A percentile compares a stretch with the other conserved stretches of the same genome.
Evolutionary conservation across 2,797 vertebrate species (phyloP).

Genomic region (Meda fulgida): DNA sequence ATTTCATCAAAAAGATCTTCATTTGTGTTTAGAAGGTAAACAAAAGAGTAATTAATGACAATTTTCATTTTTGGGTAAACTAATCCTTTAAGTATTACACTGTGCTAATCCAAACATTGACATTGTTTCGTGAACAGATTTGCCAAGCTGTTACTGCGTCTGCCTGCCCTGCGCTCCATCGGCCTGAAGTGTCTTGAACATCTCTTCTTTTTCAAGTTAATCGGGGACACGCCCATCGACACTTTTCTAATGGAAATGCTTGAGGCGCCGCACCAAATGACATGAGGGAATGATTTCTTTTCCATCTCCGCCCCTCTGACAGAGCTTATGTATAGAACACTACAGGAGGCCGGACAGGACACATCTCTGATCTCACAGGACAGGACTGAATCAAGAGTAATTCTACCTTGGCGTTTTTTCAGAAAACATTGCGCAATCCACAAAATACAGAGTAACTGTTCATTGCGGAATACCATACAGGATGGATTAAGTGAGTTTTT

Average conservation of each 20-base stretch:
- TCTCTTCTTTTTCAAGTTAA: conserved; percentile 91
- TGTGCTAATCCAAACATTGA: conserved; percentile 12
- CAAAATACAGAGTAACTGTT: conserved; percentile 21
- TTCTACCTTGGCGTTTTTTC: conserved; percentile 36
- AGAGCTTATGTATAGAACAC: conserved; percentile 37
- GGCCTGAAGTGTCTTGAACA: conserved; percentile 90
- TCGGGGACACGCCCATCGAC: conserved; percentile 89
- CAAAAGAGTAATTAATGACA: too few species aligned
- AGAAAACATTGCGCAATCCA: conserved; percentile 38
- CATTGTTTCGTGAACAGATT: conserved; percentile 73
- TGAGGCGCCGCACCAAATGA: conserved; percentile 87
- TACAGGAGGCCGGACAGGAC: conserved; percentile 32
- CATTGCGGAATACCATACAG: conserved; percentile 25
- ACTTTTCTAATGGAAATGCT: conserved; percentile 92
- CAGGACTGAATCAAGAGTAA: conserved; percentile 34
- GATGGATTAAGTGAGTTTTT: conserved; percentile 40
- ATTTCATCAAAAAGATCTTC: too few species aligned
- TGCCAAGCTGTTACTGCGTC: conserved; percentile 84
- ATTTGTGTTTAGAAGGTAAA: too few species aligned
- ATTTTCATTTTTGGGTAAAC: too few species aligned
- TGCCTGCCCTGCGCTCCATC: conserved; percentile 87
- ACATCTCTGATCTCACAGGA: conserved; percentile 38
- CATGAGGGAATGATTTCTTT: conserved; percentile 70
- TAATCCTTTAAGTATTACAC: not conserved
- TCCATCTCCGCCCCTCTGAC: conserved; percentile 6